A percentile compares a stretch with the other conserved stretches of the same genome.
Evolutionary conservation across 2,888 invertebrate species (phyloP).

Genomic region (Leptopterna dolabrata): DNA sequence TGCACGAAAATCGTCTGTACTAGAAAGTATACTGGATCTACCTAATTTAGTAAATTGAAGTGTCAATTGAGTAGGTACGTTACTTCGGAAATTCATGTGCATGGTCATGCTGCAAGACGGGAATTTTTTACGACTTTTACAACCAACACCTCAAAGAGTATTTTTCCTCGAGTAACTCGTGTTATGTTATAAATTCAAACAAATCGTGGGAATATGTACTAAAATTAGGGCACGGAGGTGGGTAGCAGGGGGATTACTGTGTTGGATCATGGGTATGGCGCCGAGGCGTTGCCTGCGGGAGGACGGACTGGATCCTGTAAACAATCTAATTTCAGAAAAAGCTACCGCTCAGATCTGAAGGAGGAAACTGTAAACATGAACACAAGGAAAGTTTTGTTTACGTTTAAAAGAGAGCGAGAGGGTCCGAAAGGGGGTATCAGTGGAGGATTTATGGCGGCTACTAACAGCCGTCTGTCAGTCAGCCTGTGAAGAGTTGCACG

Average conservation of each 20-base stretch:
- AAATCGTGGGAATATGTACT: background rate
- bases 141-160: background rate
- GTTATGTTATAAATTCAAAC: background rate
- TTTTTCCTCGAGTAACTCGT: background rate
- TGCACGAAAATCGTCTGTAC: no score
- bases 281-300: background rate
- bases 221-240: background rate
- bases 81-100: no score
- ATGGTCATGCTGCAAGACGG: no score
- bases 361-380: slow-evolving; percentile 27
- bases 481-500: slow-evolving; percentile 28
- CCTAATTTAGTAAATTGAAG: no score
- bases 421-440: background rate
- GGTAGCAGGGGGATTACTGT: background rate
- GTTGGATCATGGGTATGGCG: slow-evolving; percentile 23
- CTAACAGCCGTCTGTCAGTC: slow-evolving; percentile 35
- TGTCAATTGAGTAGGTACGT: no score
- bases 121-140: no score
- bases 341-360: slow-evolving; percentile 15
- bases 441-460: slow-evolving; percentile 18
- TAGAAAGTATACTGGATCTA: no score
- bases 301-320: slow-evolving; percentile 28
- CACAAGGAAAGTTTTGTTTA: slow-evolving; percentile 15
- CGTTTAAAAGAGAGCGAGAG: background rate
- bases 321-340: slow-evolving; percentile 43